These are phyloP conservation scores for Fringilla coelebs DNA, from an alignment of 2,797 vertebrate species.

Conservation along the genomic window DNA sequence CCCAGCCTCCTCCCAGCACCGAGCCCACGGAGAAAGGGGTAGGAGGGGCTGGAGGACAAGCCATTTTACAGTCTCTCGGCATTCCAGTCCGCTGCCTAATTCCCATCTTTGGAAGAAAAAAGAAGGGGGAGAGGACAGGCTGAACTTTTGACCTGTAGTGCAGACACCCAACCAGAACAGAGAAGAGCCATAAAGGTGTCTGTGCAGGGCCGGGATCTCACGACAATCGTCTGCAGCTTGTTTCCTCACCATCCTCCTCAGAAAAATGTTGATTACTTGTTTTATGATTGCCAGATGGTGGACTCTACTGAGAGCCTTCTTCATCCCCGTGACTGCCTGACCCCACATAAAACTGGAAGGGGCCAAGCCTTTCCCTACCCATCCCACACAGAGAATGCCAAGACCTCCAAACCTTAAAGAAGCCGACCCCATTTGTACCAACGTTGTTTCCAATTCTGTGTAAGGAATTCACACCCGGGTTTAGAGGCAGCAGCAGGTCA, in stretches of 20 bases:
- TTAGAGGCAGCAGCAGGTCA: neutral
- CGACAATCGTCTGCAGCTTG: conserved; percentile 66
- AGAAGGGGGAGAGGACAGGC: conserved; percentile 34
- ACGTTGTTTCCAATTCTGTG: neutral
- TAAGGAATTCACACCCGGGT: neutral
- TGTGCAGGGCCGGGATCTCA: conserved; percentile 39
- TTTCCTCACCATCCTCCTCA: conserved; percentile 64
- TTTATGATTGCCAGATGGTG: conserved; percentile 92
- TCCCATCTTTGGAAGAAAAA: conserved; percentile 50
- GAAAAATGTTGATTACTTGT: conserved; percentile 76
- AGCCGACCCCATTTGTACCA: neutral
- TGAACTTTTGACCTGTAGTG: conserved; percentile 79
- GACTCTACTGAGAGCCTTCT: conserved; percentile 74
- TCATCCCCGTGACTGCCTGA: conserved; percentile 82
- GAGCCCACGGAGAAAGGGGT: neutral
- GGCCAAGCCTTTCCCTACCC: neutral
- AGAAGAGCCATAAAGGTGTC: conserved; percentile 65
- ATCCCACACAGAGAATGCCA: neutral
- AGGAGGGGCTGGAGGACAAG: neutral
- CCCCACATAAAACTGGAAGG: conserved; percentile 79
- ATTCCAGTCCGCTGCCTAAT: conserved; percentile 51
- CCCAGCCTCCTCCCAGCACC: neutral
- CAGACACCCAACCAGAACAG: conserved; percentile 65
- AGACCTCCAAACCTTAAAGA: neutral
- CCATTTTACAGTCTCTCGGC: conserved; percentile 45